Base-by-base conservation (phyloP, 2,113 vertebrate genomes). In the Myotis davidii region DNA sequence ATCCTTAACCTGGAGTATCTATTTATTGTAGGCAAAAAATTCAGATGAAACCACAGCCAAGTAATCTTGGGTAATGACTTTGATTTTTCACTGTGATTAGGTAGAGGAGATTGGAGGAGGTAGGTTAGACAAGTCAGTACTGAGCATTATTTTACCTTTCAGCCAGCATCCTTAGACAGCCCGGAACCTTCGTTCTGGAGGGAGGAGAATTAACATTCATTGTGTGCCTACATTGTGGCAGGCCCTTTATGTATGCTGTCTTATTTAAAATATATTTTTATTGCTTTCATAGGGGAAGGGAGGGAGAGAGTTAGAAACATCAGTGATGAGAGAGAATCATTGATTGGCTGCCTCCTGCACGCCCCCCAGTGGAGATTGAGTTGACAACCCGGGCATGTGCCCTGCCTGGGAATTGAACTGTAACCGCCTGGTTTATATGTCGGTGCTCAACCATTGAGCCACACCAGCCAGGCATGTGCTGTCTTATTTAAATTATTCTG, bases 71-170 rank as follows among this genome's bases (percentile, higher is more conserved):
- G 12, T 84, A 79, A 56, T 86, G 65, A 70, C 72, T 83, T 77
- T 65, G 61, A 14, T 72, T 94, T 97, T 95, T 77, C 52, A 77
- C 11, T 81, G 42, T 81, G n/a, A 32, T 70, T 85, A 64, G 61
- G 59, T 73, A 91, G 77, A 82, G 32, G 37, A 45, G 23, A 81
- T 76, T 76, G 50, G 74, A 78, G 54, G n/a, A 72, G 37, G 25
- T 85, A 65, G 32, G 39, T 21, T 84, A 70, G 54, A 37, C 18
- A 94, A 88, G 29, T 61, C 32, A 23, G 85, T 69, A 39, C 32
- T 94, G 45, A 92, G 45, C 45, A 20, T 69, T 64, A n/a, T 94
- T 74, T 88, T 88, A 42, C 12, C 18, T 84, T 92, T 34, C 32
- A 34, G 14, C 56, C 82, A 77, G 42, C 37, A 67, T 5, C 4